phyloP scores from a whole-genome alignment of 2,113 vertebrate genomes.

The Ammospiza nelsoni region DNA sequence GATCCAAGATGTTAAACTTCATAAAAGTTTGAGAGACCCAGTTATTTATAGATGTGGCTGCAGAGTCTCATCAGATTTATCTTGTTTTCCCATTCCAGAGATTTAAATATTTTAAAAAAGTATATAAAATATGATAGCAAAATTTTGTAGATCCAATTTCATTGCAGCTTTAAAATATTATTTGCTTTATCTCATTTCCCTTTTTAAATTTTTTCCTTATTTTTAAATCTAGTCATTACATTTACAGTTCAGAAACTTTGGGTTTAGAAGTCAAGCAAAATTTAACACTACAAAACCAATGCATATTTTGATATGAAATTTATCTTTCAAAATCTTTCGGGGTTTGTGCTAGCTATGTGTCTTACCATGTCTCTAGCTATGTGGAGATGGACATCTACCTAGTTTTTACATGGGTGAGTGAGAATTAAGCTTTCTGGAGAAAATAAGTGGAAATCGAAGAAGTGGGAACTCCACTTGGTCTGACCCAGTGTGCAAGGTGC shows the following conservation, averaged over 20 bases:
- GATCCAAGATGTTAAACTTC: neutral
- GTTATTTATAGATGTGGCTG: slow-evolving; percentile 5
- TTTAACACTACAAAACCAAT: neutral
- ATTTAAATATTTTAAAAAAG: neutral
- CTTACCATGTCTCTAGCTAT: neutral
- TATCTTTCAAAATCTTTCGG: neutral
- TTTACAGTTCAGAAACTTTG: neutral
- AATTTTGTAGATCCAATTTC: neutral
- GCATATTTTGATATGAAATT: neutral
- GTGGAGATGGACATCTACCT: neutral
- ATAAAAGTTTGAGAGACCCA: neutral
- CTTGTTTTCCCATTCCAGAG: neutral
- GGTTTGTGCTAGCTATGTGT: neutral
- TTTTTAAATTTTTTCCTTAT: too few relatives aligned
- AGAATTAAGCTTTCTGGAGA: neutral
- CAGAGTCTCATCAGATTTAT: neutral
- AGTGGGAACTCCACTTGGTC: neutral
- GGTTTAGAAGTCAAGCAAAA: neutral
- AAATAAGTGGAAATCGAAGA: neutral
- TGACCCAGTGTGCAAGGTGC: neutral
- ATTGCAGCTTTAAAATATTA: neutral
- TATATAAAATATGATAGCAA: neutral
- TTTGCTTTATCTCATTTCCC: neutral
- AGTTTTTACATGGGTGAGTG: neutral
- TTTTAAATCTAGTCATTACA: neutral